Evolutionary conservation across 2,113 vertebrate species (phyloP).

Genomic region (Camelus dromedarius): DNA sequence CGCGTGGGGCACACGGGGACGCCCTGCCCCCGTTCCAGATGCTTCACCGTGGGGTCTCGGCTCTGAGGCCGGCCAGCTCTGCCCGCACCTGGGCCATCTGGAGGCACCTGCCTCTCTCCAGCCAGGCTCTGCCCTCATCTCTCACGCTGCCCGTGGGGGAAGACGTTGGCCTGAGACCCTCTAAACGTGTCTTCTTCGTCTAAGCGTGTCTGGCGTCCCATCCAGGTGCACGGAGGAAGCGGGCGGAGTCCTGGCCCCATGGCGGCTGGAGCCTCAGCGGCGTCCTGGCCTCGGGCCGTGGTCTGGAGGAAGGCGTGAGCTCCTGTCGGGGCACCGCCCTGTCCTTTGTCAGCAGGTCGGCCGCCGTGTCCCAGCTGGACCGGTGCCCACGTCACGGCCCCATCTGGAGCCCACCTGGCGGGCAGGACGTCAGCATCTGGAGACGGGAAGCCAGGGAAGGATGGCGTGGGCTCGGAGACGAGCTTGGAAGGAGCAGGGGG

Average conservation of each 20-base stretch:
- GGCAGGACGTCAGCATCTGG: background rate
- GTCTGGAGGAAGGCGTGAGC: background rate
- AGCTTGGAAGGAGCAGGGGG: background rate
- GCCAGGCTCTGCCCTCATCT: background rate
- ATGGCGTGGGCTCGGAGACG: background rate
- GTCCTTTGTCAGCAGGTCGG: background rate
- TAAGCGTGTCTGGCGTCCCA: no score
- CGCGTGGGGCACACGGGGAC: background rate
- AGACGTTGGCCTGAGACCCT: background rate
- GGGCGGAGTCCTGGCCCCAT: background rate
- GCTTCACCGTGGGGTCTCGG: background rate
- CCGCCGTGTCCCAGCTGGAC: background rate
- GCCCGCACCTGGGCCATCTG: background rate
- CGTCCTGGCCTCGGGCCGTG: background rate
- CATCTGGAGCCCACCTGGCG: background rate
- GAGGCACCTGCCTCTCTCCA: background rate
- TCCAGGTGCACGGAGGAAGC: background rate
- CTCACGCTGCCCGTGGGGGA: fast-evolving
- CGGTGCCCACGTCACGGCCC: background rate
- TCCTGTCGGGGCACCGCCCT: background rate
- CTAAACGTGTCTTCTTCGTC: background rate
- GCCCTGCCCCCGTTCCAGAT: background rate
- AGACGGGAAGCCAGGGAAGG: background rate
- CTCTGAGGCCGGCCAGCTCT: background rate
- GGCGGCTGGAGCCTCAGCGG: background rate